phyloP scores from a whole-genome alignment of 2,888 invertebrate genomes.

The Idaea straminata region DNA sequence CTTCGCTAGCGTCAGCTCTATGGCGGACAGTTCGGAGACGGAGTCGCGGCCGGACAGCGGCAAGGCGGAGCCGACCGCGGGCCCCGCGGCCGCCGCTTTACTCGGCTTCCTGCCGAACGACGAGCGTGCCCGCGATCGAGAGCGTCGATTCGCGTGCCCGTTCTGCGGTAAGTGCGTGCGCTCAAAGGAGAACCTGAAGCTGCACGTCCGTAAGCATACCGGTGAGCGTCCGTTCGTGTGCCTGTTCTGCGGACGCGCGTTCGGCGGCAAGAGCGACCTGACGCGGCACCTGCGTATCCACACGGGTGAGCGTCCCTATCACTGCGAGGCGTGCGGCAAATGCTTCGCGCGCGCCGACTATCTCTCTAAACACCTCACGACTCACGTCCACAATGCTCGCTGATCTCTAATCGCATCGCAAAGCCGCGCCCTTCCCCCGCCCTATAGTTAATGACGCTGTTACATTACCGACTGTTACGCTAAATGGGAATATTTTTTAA shows the following conservation, averaged over 20 bases:
- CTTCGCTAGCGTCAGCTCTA: slow-evolving; percentile 76
- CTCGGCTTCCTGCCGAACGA: slow-evolving; percentile 83
- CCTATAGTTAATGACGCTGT: slow-evolving; percentile 17
- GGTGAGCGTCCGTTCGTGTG: slow-evolving; percentile 95
- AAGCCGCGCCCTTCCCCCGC: slow-evolving; percentile 17
- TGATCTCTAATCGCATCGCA: slow-evolving; percentile 40
- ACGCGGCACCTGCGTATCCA: slow-evolving; percentile 93
- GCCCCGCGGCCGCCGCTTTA: slow-evolving; percentile 71
- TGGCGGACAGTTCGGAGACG: slow-evolving; percentile 76
- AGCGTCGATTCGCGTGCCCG: slow-evolving; percentile 91
- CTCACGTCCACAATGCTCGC: slow-evolving; percentile 90
- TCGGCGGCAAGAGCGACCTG: slow-evolving; percentile 93
- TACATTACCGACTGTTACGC: slow-evolving; percentile 43
- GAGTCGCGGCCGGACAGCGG: slow-evolving; percentile 68
- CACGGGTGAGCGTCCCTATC: slow-evolving; percentile 93
- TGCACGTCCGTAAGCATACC: slow-evolving; percentile 92
- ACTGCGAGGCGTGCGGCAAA: slow-evolving; percentile 95
- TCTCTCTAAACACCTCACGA: slow-evolving; percentile 93
- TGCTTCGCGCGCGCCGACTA: slow-evolving; percentile 95
- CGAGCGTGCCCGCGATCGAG: slow-evolving; percentile 80
- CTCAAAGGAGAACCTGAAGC: slow-evolving; percentile 92
- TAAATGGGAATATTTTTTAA: slow-evolving; percentile 77
- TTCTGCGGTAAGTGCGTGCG: slow-evolving; percentile 94
- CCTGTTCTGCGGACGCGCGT: slow-evolving; percentile 92
- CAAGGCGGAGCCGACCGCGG: slow-evolving; percentile 77